Percentiles rank a stretch among this genome's conserved stretches.
phyloP scores from a whole-genome alignment of 2,888 invertebrate species.

The Phaedon cochleariae region DNA sequence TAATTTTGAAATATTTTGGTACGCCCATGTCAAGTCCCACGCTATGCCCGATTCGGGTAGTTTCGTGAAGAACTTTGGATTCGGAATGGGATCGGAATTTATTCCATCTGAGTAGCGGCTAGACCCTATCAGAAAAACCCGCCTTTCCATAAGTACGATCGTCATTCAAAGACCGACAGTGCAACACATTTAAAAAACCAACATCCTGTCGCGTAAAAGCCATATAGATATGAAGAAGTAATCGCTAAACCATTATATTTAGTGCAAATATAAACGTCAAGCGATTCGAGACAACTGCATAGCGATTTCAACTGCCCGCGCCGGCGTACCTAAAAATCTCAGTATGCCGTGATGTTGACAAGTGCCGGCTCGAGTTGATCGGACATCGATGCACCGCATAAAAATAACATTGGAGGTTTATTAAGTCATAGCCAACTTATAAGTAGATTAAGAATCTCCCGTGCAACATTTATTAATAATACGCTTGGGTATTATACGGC shows the following conservation, averaged over 20 bases:
- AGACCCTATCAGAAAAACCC: too few species aligned
- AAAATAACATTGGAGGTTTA: conserved; percentile 54
- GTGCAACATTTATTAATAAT: conserved; percentile 30
- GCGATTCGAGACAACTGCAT: conserved; percentile 30
- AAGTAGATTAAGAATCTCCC: conserved; percentile 43
- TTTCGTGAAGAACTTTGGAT: too few species aligned
- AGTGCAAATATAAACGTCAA: conserved; percentile 48
- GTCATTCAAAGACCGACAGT: too few species aligned
- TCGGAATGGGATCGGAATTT: too few species aligned
- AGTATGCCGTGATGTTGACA: conserved; percentile 48
- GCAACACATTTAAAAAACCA: too few species aligned
- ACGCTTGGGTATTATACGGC: conserved; percentile 50
- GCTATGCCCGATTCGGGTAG: too few species aligned
- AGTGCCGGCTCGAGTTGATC: conserved; percentile 48
- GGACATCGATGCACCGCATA: conserved; percentile 51
- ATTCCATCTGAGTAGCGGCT: too few species aligned
- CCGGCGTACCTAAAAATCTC: conserved; percentile 43
- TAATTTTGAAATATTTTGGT: too few species aligned
- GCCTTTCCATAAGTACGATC: too few species aligned
- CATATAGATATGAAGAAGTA: conserved; percentile 45
- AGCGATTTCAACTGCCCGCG: conserved; percentile 45
- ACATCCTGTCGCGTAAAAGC: conserved; percentile 44
- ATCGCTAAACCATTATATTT: conserved; percentile 44
- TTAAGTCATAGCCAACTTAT: conserved; percentile 53
- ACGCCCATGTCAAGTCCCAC: too few species aligned